phyloP scores from a whole-genome alignment of 2,113 vertebrate genomes.

The Pao palembangensis region DNA sequence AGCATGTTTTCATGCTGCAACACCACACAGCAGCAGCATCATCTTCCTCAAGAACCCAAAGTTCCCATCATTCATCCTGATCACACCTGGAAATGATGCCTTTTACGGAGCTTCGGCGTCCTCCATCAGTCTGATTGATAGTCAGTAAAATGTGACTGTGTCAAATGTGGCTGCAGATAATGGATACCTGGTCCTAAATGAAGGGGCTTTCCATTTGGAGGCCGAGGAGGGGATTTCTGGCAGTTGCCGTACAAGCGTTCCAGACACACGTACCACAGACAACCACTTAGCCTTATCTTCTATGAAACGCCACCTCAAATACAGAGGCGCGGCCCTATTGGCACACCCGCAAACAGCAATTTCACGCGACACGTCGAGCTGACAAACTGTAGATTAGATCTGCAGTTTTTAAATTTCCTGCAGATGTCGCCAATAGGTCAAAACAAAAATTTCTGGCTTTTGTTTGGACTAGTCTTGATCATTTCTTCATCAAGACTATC shows the following conservation, averaged over 20 bases:
- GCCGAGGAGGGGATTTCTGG: constrained; percentile 39
- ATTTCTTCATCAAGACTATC: too few relatives aligned
- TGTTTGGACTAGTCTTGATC: too few relatives aligned
- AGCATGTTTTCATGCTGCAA: constrained; percentile 39
- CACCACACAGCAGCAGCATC: neutral
- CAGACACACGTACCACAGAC: constrained; percentile 49
- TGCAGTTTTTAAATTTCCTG: constrained; percentile 7
- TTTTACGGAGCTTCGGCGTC: constrained; percentile 30
- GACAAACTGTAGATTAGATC: constrained; percentile 9
- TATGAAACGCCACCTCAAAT: constrained; percentile 53
- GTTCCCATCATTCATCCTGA: constrained; percentile 40
- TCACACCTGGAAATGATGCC: constrained; percentile 38
- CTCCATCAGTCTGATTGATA: constrained; percentile 48
- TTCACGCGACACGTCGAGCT: constrained; percentile 21
- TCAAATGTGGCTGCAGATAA: constrained; percentile 49
- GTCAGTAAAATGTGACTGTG: constrained; percentile 50
- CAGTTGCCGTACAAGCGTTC: constrained; percentile 16
- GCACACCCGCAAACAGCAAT: constrained; percentile 9
- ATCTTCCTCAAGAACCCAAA: too few relatives aligned
- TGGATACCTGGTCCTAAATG: constrained; percentile 50
- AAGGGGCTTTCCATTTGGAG: constrained; percentile 53
- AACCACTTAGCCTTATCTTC: constrained; percentile 62
- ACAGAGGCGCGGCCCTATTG: constrained; percentile 30
- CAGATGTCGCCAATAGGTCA: neutral
- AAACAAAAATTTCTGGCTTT: too few relatives aligned